Evolutionary conservation across 1,140 invertebrate genomes (phyloP).

Genomic region (Scaptomyza hsui): DNA sequence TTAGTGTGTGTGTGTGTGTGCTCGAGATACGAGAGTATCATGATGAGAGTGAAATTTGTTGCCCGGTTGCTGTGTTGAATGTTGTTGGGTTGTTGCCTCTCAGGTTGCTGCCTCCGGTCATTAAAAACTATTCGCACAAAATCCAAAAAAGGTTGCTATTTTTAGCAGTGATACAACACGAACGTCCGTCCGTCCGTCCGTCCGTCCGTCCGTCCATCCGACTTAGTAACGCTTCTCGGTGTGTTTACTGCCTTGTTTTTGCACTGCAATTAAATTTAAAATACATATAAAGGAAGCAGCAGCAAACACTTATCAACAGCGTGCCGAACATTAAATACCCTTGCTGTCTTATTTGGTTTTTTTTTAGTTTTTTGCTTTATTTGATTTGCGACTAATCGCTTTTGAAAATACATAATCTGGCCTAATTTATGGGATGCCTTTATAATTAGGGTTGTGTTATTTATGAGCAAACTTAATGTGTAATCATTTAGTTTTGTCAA

Average conservation of each 20-base stretch:
- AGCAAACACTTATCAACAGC: constrained; percentile 2
- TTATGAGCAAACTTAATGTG: neutral
- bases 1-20: constrained; percentile 8
- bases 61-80: constrained; percentile 20
- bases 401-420: neutral
- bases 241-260: constrained; percentile 68
- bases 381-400: neutral
- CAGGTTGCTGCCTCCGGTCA: constrained; percentile 46
- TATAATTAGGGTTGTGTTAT: neutral
- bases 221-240: constrained; percentile 70
- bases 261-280: constrained; percentile 75
- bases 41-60: constrained; percentile 35
- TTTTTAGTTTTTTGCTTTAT: too few species aligned
- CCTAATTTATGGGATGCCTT: neutral
- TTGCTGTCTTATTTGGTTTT: neutral
- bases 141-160: constrained; percentile 69
- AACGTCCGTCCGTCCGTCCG: constrained; percentile 8
- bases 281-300: constrained; percentile 20
- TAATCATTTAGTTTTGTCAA: constrained; percentile 2
- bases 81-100: neutral
- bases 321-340: constrained; percentile 21
- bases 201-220: constrained; percentile 1
- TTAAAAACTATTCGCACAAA: constrained; percentile 54
- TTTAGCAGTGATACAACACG: constrained; percentile 72
- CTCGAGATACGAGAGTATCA: constrained; percentile 42